A percentile compares a stretch with the other conserved stretches of the same genome.
These are phyloP conservation scores for Bombus superbus DNA, from an alignment of 1,140 invertebrate species.

Conservation along the genomic window DNA sequence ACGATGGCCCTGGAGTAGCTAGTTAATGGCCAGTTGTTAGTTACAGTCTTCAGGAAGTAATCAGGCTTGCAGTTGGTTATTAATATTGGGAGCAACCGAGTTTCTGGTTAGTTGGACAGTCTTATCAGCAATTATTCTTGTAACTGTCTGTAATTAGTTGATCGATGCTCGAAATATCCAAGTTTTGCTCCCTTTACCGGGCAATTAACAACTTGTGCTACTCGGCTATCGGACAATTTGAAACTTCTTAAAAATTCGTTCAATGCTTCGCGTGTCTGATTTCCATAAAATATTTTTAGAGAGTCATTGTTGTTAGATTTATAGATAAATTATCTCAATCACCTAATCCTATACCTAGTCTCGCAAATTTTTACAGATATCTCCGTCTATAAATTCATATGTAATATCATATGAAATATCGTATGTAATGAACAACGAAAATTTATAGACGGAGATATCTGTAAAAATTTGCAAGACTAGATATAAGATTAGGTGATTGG, in stretches of 20 bases:
- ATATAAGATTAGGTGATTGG: no score
- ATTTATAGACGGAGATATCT: no score
- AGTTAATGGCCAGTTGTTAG: slow-evolving; percentile 17
- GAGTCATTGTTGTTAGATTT: no score
- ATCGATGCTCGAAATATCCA: neutral
- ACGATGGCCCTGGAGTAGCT: neutral
- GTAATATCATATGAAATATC: no score
- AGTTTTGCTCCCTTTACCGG: neutral
- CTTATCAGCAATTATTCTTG: neutral
- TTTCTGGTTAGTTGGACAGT: neutral
- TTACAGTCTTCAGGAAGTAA: slow-evolving; percentile 8
- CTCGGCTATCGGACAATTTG: neutral
- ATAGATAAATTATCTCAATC: no score
- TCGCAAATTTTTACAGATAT: no score
- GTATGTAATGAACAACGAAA: no score
- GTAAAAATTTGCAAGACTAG: no score
- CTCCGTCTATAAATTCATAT: no score
- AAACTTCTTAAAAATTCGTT: neutral
- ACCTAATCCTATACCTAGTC: no score
- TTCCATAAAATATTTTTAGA: no score
- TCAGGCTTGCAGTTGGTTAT: neutral
- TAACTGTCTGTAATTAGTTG: neutral
- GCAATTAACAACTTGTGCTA: neutral
- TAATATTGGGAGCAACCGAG: neutral
- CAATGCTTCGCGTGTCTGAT: no score